Base-by-base conservation (phyloP, 1,140 invertebrate genomes). In the Himalopsyche phryganea region DNA sequence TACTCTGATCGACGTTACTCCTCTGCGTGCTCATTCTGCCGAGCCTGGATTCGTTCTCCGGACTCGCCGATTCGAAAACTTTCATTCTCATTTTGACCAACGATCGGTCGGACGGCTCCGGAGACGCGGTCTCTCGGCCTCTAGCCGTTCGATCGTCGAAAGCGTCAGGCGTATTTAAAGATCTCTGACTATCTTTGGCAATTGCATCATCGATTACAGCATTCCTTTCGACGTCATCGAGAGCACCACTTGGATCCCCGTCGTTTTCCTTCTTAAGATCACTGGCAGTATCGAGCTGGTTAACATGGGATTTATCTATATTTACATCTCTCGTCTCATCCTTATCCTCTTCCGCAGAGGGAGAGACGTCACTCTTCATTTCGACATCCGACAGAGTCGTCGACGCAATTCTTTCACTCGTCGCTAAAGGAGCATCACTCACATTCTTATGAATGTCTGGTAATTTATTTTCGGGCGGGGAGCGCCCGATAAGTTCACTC, bases 181-280 rank as follows among this genome's bases (percentile, higher is more conserved):
- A 53, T 67, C 72, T 71, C 57, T 52, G 70, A 65, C 75, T 74
- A 68, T 76, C 75, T 60, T 61, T 61, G 60, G 60, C 50, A 53
- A 61, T 48, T 52, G 41, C 41, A 56, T 57, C 48, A 28, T 50
- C 41, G 14, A 18, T 23, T 56, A 45, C 33, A 28, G 32, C 54
- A 35, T 17, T 55, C 23, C 45, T 33, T 44, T 52, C 36, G 20
- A 42, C 19, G 48, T 41, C 23, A 51, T 51, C 48, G 14, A 18
- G 51, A 53, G 51, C 23, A n/a, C 40, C 47, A 33, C 40, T 58
- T 11, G 19, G 40, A 50, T 45, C 61, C 58, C 63, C 50, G 62
- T 63, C 63, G 65, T 67, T 56, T 35, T 66, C 64, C 42, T 61
- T 54, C 50, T 45, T 42, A 14, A 28, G 19, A 51, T 51, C 40